Conservation (phyloP, 2,113 vertebrate species). For the Hippolais icterina region DNA sequence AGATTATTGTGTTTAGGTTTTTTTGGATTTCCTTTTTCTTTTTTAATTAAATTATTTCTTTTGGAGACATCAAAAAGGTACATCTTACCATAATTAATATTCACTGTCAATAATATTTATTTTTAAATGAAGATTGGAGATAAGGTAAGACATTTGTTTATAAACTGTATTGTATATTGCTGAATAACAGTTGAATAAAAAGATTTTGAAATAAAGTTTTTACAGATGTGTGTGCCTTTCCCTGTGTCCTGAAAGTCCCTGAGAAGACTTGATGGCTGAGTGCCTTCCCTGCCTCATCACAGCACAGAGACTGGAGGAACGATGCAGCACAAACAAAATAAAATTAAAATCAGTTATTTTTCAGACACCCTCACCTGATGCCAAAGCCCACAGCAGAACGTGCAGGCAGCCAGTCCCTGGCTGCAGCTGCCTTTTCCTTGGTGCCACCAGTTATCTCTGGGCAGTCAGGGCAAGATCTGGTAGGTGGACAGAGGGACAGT, state of each 20-base stretch:
- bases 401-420: not conserved
- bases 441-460: not conserved
- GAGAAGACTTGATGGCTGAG: not conserved
- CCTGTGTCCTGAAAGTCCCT: not conserved
- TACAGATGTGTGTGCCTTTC: slow-evolving; percentile 45
- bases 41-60: slow-evolving; percentile 83
- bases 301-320: not conserved
- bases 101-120: slow-evolving; percentile 93
- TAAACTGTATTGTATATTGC: slow-evolving; percentile 89
- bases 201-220: slow-evolving; percentile 84
- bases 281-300: not conserved
- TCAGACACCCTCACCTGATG: not conserved
- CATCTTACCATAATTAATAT: slow-evolving; percentile 85
- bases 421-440: not conserved
- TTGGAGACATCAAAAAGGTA: slow-evolving; percentile 78
- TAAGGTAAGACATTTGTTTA: slow-evolving; percentile 89
- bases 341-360: not conserved
- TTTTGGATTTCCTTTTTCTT: slow-evolving; percentile 65
- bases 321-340: not conserved
- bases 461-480: not conserved
- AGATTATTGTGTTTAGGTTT: slow-evolving; percentile 73
- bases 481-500: not conserved
- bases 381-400: not conserved
- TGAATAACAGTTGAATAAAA: slow-evolving; percentile 88
- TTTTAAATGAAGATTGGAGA: slow-evolving; percentile 92